phyloP scores from a whole-genome alignment of 2,888 invertebrate genomes.

The Petrophora chlorosata region DNA sequence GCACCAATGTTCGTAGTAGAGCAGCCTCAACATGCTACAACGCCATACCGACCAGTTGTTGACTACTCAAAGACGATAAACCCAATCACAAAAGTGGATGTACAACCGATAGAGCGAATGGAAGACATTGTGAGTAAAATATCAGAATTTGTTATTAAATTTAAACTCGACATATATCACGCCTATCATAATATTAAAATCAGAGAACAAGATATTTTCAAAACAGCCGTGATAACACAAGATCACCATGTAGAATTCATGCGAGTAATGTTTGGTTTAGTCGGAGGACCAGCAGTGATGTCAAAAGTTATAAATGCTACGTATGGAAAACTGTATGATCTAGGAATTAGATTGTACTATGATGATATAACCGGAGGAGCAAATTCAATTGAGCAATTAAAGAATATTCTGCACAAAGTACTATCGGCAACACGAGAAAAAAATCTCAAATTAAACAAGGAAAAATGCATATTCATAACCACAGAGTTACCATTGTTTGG shows the following conservation, averaged over 20 bases:
- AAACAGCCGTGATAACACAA: slow-evolving; percentile 8
- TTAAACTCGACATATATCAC: slow-evolving; percentile 2
- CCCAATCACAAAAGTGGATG: slow-evolving; percentile 7
- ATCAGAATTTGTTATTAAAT: slow-evolving; percentile 1
- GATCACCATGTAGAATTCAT: slow-evolving; percentile 2
- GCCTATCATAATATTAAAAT: slow-evolving; percentile 3
- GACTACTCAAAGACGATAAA: slow-evolving; percentile 6
- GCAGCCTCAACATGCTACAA: neutral
- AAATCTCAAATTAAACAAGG: slow-evolving; percentile 7
- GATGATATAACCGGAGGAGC: neutral
- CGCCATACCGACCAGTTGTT: slow-evolving; percentile 6
- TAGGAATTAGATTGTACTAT: neutral
- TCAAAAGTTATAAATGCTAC: neutral
- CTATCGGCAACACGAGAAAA: neutral
- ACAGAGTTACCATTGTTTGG: no score
- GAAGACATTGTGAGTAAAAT: slow-evolving; percentile 10
- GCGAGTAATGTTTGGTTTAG: neutral
- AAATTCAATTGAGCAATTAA: neutral
- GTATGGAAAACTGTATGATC: neutral
- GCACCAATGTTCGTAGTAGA: slow-evolving; percentile 9
- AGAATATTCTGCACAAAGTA: neutral
- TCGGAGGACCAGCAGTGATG: neutral
- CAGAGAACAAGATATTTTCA: slow-evolving; percentile 10
- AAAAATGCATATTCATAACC: slow-evolving; percentile 12
- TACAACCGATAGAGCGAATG: slow-evolving; percentile 8